phyloP scores from a whole-genome alignment of 2,797 vertebrate species.

The Helostoma temminkii region DNA sequence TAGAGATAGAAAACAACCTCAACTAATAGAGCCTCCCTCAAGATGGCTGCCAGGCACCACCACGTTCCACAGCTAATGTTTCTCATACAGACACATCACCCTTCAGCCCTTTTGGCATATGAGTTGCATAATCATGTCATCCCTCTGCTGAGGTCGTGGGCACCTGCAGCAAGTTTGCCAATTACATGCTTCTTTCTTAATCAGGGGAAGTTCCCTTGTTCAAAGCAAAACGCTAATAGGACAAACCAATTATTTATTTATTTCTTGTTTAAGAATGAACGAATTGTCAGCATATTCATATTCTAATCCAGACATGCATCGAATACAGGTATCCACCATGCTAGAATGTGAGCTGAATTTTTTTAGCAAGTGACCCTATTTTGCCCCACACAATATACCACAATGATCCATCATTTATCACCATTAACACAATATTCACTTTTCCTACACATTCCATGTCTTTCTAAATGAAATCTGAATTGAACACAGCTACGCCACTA shows the following conservation, averaged over 20 bases:
- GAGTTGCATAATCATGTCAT: constrained; percentile 59
- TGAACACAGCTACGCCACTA: constrained; percentile 1
- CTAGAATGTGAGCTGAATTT: constrained; percentile 10
- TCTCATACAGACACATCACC: constrained; percentile 44
- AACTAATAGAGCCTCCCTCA: constrained; percentile 68
- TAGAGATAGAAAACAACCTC: constrained; percentile 76
- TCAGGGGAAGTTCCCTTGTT: constrained; percentile 58
- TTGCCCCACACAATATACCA: constrained; percentile 27
- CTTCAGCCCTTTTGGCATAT: constrained; percentile 29
- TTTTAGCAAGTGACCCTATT: constrained; percentile 22
- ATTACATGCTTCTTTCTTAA: constrained; percentile 54
- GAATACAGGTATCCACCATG: constrained; percentile 15
- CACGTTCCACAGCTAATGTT: constrained; percentile 53
- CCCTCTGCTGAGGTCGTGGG: constrained; percentile 47
- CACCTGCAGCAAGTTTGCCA: constrained; percentile 68
- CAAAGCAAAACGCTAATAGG: constrained; percentile 53
- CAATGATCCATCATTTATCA: constrained; percentile 28
- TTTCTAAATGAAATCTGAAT: constrained; percentile 19
- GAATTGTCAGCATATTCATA: constrained; percentile 33
- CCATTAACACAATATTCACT: constrained; percentile 21
- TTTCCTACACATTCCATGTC: constrained; percentile 19
- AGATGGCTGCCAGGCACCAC: constrained; percentile 75
- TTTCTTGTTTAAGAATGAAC: constrained; percentile 26
- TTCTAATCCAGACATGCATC: constrained; percentile 15
- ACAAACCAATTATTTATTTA: constrained; percentile 4